Conservation (phyloP, 2,113 vertebrate species). For the Potamarius usumacintae region DNA sequence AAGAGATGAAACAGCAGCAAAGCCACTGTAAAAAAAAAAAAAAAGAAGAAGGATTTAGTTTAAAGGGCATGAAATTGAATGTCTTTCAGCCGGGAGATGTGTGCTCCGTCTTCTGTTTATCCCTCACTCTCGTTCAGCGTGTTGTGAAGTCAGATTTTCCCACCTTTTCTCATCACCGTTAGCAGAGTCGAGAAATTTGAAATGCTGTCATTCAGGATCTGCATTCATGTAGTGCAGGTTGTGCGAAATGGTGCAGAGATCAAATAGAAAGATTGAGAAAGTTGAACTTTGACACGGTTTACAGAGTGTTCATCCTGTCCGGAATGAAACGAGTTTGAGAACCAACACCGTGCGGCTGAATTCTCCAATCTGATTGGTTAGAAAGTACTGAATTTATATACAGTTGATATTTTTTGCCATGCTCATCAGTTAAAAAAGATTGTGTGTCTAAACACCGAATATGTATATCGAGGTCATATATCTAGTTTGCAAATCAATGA, state of each 20-base stretch:
- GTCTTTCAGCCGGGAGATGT: not conserved
- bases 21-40: not conserved
- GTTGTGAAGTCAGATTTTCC: constrained; percentile 30
- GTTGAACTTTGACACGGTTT: not conserved
- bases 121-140: not conserved
- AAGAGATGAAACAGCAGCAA: not conserved
- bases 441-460: too few species aligned
- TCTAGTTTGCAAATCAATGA: too few species aligned
- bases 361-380: not conserved
- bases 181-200: not conserved
- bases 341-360: not conserved
- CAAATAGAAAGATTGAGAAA: not conserved
- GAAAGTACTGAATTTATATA: too few species aligned
- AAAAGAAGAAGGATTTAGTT: not conserved
- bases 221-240: not conserved
- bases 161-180: not conserved
- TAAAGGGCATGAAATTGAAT: constrained; percentile 47
- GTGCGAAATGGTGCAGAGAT: not conserved
- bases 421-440: too few species aligned
- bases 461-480: too few species aligned
- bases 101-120: not conserved
- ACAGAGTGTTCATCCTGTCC: not conserved
- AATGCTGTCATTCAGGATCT: not conserved
- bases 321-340: not conserved
- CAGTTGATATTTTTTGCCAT: too few species aligned